Percentiles rank a stretch among this genome's conserved stretches.
Evolutionary conservation across 2,113 vertebrate species (phyloP).

Genomic region (Mastomys natalensis): DNA sequence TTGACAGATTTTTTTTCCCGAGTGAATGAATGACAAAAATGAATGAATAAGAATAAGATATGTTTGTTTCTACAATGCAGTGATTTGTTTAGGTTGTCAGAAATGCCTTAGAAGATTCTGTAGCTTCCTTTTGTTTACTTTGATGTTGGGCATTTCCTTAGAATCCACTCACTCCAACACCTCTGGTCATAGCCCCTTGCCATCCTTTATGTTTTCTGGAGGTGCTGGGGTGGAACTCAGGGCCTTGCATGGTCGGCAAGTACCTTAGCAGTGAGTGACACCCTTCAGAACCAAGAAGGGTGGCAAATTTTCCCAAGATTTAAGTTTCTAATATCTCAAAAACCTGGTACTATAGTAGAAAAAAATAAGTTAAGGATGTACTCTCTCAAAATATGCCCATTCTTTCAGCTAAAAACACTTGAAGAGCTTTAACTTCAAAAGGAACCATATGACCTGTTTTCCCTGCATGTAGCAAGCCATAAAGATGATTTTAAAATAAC

Average conservation of each 20-base stretch:
- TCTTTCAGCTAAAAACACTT: not conserved
- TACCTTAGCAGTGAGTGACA: not conserved
- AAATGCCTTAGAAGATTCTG: not conserved
- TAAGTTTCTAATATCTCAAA: not conserved
- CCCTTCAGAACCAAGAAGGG: not conserved
- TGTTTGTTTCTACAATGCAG: not conserved
- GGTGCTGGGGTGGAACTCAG: not conserved
- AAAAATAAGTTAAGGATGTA: not conserved
- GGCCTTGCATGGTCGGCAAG: not conserved
- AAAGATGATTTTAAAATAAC: not conserved
- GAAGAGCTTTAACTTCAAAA: not conserved
- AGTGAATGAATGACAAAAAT: not conserved
- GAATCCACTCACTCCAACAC: not conserved
- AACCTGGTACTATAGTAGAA: not conserved
- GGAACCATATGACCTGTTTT: not conserved
- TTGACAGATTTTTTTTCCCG: not conserved
- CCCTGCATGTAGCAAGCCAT: not conserved
- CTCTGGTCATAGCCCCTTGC: not conserved
- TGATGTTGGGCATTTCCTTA: not conserved
- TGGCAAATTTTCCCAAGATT: not conserved
- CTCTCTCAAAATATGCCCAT: not conserved
- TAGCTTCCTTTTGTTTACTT: not conserved
- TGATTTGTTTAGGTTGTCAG: not conserved
- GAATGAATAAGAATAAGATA: not conserved
- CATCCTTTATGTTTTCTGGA: not conserved